Base-by-base conservation (phyloP, 2,797 vertebrate genomes). In the Danio jaintianensis region DNA sequence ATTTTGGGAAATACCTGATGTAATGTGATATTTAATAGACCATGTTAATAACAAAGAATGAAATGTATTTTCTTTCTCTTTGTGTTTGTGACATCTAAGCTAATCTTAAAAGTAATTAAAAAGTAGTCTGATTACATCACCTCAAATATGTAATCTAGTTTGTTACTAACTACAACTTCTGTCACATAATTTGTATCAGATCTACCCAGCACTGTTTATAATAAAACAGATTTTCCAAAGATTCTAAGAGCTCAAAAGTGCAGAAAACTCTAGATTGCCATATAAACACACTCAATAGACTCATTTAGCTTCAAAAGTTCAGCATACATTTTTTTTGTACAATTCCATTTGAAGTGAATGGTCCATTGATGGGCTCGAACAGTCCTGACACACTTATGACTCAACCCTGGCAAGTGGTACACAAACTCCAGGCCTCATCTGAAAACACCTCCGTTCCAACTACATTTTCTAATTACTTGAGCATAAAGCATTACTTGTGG, bases 391-490 rank as follows among this genome's bases (percentile, higher is more conserved):
- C 70, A 58, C 52, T 72, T 58, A 20, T 53, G 59, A 42, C 48
- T 58, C 40, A 73, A 7, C 22, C 22, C 18, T 64, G 58, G 67
- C 56, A 79, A 55, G 20, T 29, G 58, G 12, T 52, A 56, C 47
- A 56, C 15, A 13, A 63, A 76, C 29, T 36, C 13, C 10, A 15
- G n/a, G 12, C 76, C 63, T 18, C 13, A 63, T 69, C 68, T 69
- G 61, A 78, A 81, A 83, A 20, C 16, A 9, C 29, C 20, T 59
- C 71, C 38, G 59, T 53, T 81, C 40, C 6, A 55, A 55, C 59
- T 20, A 22, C 45, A 53, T 78, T 56, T 80, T 77, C 73, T 72
- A 80, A 84, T 85, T 83, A n/a, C n/a, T n/a, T n/a, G n/a, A n/a
- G n/a, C n/a, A n/a, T n/a, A n/a, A n/a, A 76, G 68, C 53, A 82